Percentiles rank a stretch among this genome's conserved stretches.
Conservation (phyloP, 1,140 invertebrate species). For the Gyrodactylus salaris region DNA sequence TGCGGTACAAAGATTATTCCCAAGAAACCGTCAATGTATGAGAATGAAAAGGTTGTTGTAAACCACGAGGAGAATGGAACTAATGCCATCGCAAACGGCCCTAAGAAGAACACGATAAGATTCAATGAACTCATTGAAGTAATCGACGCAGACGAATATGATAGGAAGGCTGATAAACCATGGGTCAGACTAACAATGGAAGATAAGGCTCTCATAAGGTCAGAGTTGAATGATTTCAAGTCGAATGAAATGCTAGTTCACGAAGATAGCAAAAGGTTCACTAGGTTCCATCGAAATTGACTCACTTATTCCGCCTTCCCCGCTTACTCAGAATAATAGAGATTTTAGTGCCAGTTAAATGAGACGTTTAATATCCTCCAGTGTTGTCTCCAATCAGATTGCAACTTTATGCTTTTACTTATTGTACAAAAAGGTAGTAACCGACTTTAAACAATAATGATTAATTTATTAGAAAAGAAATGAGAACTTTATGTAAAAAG, state of each 20-base stretch:
- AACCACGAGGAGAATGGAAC: background rate
- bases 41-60: background rate
- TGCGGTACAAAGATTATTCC: background rate
- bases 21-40: background rate
- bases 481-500: too few species aligned
- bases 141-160: slow-evolving; percentile 71
- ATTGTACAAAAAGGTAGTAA: too few species aligned
- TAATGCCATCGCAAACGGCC: background rate
- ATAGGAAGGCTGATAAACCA: slow-evolving; percentile 76
- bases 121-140: slow-evolving; percentile 99
- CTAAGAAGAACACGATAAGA: slow-evolving; percentile 62
- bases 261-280: background rate
- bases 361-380: too few species aligned
- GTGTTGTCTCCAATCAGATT: too few species aligned
- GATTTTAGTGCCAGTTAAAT: too few species aligned
- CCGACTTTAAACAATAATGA: too few species aligned
- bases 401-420: too few species aligned
- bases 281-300: too few species aligned
- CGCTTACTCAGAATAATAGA: too few species aligned
- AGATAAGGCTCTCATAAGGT: background rate
- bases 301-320: too few species aligned
- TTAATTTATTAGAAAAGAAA: too few species aligned
- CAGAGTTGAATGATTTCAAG: slow-evolving; percentile 1
- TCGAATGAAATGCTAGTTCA: slow-evolving; percentile 2
- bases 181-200: slow-evolving; percentile 39